Evolutionary conservation across 2,113 vertebrate species (phyloP).

Genomic region (Tragelaphus scriptus): DNA sequence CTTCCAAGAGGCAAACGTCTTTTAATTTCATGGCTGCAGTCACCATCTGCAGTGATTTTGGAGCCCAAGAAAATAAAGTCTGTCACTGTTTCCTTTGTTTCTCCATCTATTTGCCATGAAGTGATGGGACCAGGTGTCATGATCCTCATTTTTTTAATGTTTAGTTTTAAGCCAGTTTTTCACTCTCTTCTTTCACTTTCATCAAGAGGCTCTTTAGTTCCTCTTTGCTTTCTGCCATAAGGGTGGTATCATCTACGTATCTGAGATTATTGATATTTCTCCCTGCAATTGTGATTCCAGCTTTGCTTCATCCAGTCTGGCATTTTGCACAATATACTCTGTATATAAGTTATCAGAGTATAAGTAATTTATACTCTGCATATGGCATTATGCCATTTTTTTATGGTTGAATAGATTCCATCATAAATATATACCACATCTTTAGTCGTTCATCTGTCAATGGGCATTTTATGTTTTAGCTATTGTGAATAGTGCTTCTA

Average conservation of each 20-base stretch:
- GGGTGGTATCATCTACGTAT: background rate
- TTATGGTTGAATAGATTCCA: background rate
- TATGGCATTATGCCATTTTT: background rate
- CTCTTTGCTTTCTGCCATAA: background rate
- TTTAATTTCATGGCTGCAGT: background rate
- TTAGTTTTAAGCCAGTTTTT: background rate
- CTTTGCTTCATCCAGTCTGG: background rate
- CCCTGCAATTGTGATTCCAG: background rate
- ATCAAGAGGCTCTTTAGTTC: background rate
- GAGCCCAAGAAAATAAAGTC: background rate
- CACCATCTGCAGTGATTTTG: background rate
- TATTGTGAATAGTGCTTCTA: background rate
- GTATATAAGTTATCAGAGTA: background rate
- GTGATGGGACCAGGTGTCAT: background rate
- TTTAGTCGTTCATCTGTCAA: background rate
- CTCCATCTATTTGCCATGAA: background rate
- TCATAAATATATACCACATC: background rate
- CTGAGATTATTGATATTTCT: background rate
- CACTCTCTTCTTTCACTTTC: background rate
- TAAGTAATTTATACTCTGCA: background rate
- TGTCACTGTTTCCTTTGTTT: background rate
- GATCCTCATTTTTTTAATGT: background rate
- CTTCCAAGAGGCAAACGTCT: rapidly evolving
- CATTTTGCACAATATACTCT: background rate
- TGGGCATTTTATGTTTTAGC: background rate